Percentiles rank a stretch among this genome's conserved stretches.
Conservation (phyloP, 30 jellyfish, hydroid and myxozoan genomes). For the Nemopilema nomurai region DNA sequence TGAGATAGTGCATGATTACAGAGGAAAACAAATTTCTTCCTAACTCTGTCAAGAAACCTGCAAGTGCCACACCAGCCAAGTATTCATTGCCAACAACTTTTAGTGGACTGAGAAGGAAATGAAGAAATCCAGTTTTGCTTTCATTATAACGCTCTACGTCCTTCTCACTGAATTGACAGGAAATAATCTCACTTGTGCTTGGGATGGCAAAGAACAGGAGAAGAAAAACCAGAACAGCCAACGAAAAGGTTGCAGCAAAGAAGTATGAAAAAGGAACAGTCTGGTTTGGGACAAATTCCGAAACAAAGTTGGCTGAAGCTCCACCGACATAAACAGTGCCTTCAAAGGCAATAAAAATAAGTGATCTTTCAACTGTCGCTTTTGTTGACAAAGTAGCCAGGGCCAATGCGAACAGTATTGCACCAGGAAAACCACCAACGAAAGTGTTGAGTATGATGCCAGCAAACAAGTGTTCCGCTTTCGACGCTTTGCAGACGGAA, state of each 20-base stretch:
- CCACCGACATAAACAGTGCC: slow-evolving; percentile 30
- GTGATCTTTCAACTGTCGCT: slow-evolving; percentile 16
- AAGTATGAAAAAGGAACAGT: slow-evolving; percentile 11
- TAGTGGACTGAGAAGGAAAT: slow-evolving; percentile 5
- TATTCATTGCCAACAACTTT: slow-evolving; percentile 18
- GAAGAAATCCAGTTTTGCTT: neutral
- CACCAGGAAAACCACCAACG: slow-evolving; percentile 50
- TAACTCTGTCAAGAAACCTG: slow-evolving; percentile 42
- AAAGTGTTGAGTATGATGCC: slow-evolving; percentile 24
- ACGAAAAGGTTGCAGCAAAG: slow-evolving; percentile 31
- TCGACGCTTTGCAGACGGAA: neutral
- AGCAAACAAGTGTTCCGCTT: slow-evolving; percentile 29
- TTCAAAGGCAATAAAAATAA: slow-evolving; percentile 27
- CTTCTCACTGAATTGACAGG: neutral
- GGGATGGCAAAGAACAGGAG: slow-evolving; percentile 26
- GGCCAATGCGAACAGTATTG: slow-evolving; percentile 27
- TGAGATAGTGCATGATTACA: slow-evolving; percentile 4
- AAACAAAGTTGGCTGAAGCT: slow-evolving; percentile 14
- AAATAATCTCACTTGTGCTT: slow-evolving; percentile 3
- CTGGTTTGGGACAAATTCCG: slow-evolving; percentile 10
- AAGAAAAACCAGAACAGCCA: slow-evolving; percentile 17
- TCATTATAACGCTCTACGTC: slow-evolving; percentile 9
- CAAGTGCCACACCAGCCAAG: slow-evolving; percentile 34
- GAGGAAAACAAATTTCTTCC: slow-evolving; percentile 20
- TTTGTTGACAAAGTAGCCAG: slow-evolving; percentile 26